Evolutionary conservation across 2,113 vertebrate species (phyloP), one percentile per base, ranked within the genome.

Genomic region (Arenaria interpres): DNA sequence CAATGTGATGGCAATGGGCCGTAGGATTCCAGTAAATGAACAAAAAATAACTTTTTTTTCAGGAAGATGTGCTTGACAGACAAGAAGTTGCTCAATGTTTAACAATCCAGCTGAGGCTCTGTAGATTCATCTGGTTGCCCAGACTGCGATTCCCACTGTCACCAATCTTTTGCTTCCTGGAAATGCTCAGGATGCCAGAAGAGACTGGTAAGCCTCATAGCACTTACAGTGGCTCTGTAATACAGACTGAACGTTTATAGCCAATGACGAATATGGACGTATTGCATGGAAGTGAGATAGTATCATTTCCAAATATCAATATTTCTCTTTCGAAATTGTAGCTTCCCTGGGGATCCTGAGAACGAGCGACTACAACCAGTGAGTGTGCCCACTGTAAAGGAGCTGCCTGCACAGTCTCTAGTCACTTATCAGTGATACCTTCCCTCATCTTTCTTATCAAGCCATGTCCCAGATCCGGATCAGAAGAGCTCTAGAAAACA

Each of bases 361-460:
- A 85, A 79, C 1, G 1, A 76, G 12, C 0, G 4, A 69, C 28
- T 80, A 24, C 14, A 48, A 28, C 4, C 1, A 1, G 5, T 35
- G 27, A 74, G 2, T 35, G 30, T 50, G 17, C 6, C 18, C 39
- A n/a, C 13, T 39, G 15, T 22, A 57, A 75, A 63, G 28, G 13
- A 78, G 6, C 28, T 93, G 8, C 6, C 30, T 14, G 7, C 60
- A 48, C 33, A 48, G 48, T 19, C 25, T 72, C 27, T 39, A 18
- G 14, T 46, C 87, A 71, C 16, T 57, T 8, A 14, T 37, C 12
- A 5, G 8, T 46, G 19, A 27, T 57, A 21, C 2, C 5, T 81
- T 85, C 22, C 25, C 14, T 23, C 10, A 20, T 80, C 21, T 82
- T 25, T 82, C 13, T 53, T 73, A 60, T 24, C 13, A 76, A 82